Evolutionary conservation across 2,797 vertebrate species (phyloP), one percentile per base, ranked within the genome.

Genomic region (Gymnodraco acuticeps): DNA sequence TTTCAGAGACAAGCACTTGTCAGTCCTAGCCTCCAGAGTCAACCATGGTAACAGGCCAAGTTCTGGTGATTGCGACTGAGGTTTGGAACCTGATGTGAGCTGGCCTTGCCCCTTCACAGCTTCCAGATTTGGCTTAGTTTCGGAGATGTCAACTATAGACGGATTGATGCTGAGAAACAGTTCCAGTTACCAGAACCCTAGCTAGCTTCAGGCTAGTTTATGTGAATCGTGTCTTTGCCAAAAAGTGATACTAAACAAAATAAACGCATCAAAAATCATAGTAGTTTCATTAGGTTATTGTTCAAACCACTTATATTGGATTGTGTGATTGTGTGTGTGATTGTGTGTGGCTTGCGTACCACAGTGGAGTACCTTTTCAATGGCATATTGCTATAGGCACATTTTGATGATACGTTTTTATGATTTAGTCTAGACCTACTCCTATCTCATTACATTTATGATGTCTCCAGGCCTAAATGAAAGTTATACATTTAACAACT

Each of bases 131-230:
- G 48, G 50, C 51, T 45, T 14, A 5, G 38, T 47, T 67, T 46
- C 1, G 54, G 4, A 14, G 52, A 62, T 52, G 17, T 58, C 43
- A 64, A 70, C 48, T 69, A 20, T 69, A 31, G 27, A 41, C 50
- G 11, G 27, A 48, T 69, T 19, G 12, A 43, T 1, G 3, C 23
- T 55, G 20, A 68, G 54, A 42, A 51, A 67, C 20, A 65, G 42
- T 42, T 53, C 33, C 11, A 56, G 20, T 48, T 45, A 53, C 15
- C 48, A 61, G 64, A 20, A 38, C 13, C 48, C 7, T 31, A 41
- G 56, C 43, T 43, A 43, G 33, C 23, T 63, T 58, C 59, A 23
- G 48, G 50, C 9, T 20, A 58, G 5, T 60, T 75, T 64, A 15
- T 52, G 14, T 63, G 31, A 58, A 45, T 45, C 20, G 46, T 27